Conservation (phyloP, 1,140 invertebrate genomes). For the Drosophila sp. region DNA sequence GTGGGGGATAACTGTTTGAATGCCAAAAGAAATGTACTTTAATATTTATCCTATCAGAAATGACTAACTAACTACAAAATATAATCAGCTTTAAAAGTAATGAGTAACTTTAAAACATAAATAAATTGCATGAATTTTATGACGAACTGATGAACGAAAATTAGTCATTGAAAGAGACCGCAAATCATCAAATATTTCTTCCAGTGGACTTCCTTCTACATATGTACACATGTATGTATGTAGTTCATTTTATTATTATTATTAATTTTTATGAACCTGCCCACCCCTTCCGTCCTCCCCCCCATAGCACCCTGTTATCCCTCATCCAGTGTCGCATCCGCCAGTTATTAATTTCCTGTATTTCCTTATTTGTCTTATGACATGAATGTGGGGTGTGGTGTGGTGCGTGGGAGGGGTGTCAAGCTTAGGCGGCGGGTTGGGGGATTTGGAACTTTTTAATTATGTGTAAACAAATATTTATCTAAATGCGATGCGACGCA, state of each 20-base stretch:
- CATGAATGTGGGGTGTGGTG: not conserved
- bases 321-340: not conserved
- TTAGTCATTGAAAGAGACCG: too few species aligned
- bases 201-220: too few species aligned
- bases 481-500: constrained; percentile 27
- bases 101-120: too few species aligned
- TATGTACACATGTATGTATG: too few species aligned
- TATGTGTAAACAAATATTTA: constrained; percentile 63
- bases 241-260: not conserved
- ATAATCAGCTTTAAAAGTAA: too few species aligned
- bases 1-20: not conserved
- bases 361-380: constrained; percentile 56
- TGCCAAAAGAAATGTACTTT: too few species aligned
- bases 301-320: not conserved
- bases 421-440: constrained; percentile 1
- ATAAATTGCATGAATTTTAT: too few species aligned
- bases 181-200: too few species aligned
- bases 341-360: constrained; percentile 69
- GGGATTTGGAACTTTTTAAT: constrained; percentile 47
- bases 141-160: too few species aligned
- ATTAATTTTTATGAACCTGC: not conserved
- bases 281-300: not conserved
- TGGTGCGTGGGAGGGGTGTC: not conserved
- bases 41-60: too few species aligned
- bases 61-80: too few species aligned